A percentile compares a stretch with the other conserved stretches of the same genome.
Evolutionary conservation across 2,888 invertebrate species (phyloP).

Genomic region (Diloba caeruleocephala): DNA sequence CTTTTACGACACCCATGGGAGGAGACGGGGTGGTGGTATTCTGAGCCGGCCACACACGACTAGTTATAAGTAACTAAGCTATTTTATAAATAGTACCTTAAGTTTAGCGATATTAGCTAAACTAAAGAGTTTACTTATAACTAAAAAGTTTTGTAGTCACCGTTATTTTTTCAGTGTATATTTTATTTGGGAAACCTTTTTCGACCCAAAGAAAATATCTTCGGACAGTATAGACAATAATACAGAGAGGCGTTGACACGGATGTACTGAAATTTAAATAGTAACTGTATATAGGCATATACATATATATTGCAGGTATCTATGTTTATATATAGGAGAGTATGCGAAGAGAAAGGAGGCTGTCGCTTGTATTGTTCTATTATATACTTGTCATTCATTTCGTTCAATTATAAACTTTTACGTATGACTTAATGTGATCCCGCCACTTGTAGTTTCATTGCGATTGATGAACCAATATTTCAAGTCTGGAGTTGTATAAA

Average conservation of each 20-base stretch:
- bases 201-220: too few species aligned
- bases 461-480: not conserved
- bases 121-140: too few species aligned
- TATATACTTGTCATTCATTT: constrained; percentile 21
- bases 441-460: not conserved
- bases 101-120: too few species aligned
- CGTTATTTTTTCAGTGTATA: too few species aligned
- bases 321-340: not conserved
- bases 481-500: not conserved
- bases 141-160: too few species aligned
- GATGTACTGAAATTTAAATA: constrained; percentile 25
- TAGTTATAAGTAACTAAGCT: too few species aligned
- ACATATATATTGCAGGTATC: not conserved
- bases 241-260: constrained; percentile 16
- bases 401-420: constrained; percentile 30
- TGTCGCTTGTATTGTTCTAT: constrained; percentile 18
- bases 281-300: not conserved
- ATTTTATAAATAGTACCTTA: too few species aligned
- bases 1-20: too few species aligned
- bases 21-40: too few species aligned
- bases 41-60: too few species aligned
- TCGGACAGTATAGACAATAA: not conserved
- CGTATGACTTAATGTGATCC: not conserved
- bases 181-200: too few species aligned
- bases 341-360: constrained; percentile 29